Evolutionary conservation across 2,888 invertebrate genomes (phyloP), one percentile per base, ranked within the genome.

Genomic region (Arctia plantaginis): DNA sequence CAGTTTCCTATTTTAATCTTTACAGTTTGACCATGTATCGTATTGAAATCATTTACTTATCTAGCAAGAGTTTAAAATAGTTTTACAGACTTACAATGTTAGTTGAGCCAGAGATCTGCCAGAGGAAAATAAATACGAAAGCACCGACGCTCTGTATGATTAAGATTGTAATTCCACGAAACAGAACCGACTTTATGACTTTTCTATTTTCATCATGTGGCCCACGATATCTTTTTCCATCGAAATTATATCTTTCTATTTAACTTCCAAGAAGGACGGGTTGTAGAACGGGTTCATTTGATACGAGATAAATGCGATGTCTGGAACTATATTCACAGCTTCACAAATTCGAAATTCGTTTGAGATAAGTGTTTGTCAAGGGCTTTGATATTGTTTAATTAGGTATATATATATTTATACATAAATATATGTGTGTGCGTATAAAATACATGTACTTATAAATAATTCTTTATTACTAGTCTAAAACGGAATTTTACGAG

Each of bases 241-340:
- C 33, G 66, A 67, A 69, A 72, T 64, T 41, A 55, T 67, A 62
- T 23, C 44, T 68, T 65, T 47, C 35, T 65, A 27, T 66, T 69
- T 66, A 10, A 66, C 55, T 82, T 81, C 77, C 27, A 74, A 66
- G 75, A 79, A 82, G 76, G 71, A 76, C 55, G n/a, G 30, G 30
- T 62, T 70, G 70, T 44, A 41, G 39, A 70, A 62, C 35, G 62
- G 47, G 44, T 71, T 71, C 15, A n/a, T 71, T 65, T 65, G 41
- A 71, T 47, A 71, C 62, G 70, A 62, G 41, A 62, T 62, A 55
- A 71, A 62, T n/a, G 41, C 27, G 41, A 70, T 62, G 62, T 70
- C 70, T 41, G 70, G 41, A 41, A 41, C 44, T 44, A 41, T 62
- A 70, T 70, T 59, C 27, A 41, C 30, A 62, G 8, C 39, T 62